These are phyloP conservation scores for Drosophila subsilvestris DNA, from an alignment of 2,888 invertebrate genomes.

Conservation along the genomic window DNA sequence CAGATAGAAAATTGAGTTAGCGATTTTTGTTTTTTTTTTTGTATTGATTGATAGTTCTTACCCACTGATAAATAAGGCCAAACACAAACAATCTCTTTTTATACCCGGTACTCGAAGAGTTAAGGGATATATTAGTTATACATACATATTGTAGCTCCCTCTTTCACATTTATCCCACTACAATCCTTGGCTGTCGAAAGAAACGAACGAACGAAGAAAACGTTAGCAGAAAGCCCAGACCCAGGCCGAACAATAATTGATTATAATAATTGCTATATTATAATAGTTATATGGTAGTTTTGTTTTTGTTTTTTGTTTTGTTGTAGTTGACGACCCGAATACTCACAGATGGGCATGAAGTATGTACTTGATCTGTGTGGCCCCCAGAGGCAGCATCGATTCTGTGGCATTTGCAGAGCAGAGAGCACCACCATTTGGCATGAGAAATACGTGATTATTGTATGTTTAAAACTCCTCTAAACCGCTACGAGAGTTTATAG, in stretches of 20 bases:
- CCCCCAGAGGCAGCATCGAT: conserved; percentile 11
- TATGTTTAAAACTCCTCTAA: conserved; percentile 24
- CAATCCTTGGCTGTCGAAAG: conserved; percentile 63
- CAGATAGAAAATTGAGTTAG: conserved; percentile 21
- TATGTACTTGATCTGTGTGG: conserved; percentile 35
- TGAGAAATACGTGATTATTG: conserved; percentile 22
- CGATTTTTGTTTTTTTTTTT: conserved; percentile 4
- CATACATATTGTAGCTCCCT: conserved; percentile 10
- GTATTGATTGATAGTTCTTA: conserved; percentile 38
- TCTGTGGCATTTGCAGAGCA: neutral
- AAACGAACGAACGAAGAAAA: conserved; percentile 62
- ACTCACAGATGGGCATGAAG: conserved; percentile 39
- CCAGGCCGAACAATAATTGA: conserved; percentile 26
- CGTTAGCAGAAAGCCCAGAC: conserved; percentile 13
- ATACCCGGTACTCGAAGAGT: conserved; percentile 1
- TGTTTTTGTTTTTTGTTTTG: conserved; percentile 1
- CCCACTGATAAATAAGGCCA: conserved; percentile 45
- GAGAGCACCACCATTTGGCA: conserved; percentile 27
- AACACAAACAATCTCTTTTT: conserved; percentile 46
- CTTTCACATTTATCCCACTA: conserved; percentile 52
- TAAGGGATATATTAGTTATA: neutral
- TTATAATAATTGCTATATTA: conserved; percentile 18
- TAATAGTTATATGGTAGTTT: neutral
- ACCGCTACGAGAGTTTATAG: conserved; percentile 34
- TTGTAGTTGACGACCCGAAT: conserved; percentile 45